Conservation (phyloP, 2,797 vertebrate species). For the Epinephelus coioides region DNA sequence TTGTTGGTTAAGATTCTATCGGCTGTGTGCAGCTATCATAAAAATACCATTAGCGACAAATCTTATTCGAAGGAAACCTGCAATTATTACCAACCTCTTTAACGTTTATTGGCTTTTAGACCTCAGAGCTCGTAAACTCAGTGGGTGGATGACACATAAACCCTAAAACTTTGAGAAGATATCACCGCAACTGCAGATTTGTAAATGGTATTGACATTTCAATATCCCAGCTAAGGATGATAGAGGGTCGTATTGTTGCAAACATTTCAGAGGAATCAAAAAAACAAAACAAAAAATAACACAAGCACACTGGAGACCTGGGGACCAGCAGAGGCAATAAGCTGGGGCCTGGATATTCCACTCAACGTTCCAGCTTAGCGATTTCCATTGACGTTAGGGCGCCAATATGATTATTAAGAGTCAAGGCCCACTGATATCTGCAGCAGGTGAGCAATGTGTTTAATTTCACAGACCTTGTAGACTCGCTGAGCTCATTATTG, state of each 20-base stretch:
- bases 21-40: constrained; percentile 16
- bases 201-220: constrained; percentile 55
- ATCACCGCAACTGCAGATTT: constrained; percentile 19
- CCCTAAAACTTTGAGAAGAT: constrained; percentile 24
- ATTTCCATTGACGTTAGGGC: constrained; percentile 56
- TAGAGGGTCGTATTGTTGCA: constrained; percentile 11
- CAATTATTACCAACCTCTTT: constrained; percentile 31
- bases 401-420: constrained; percentile 69
- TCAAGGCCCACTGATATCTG: constrained; percentile 61
- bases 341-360: constrained; percentile 33
- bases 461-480: constrained; percentile 79
- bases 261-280: constrained; percentile 52
- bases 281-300: constrained; percentile 38
- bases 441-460: constrained; percentile 82
- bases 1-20: constrained; percentile 10
- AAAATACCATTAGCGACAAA: constrained; percentile 33
- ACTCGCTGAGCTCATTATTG: constrained; percentile 75
- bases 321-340: constrained; percentile 54
- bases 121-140: neutral
- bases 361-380: constrained; percentile 48
- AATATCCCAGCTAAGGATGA: constrained; percentile 32
- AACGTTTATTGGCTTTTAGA: constrained; percentile 40
- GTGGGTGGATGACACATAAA: neutral
- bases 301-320: constrained; percentile 19
- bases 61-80: constrained; percentile 8